A percentile compares a stretch with the other conserved stretches of the same genome.
phyloP scores from a whole-genome alignment of 2,888 invertebrate genomes.

The Nomada fabriciana region DNA sequence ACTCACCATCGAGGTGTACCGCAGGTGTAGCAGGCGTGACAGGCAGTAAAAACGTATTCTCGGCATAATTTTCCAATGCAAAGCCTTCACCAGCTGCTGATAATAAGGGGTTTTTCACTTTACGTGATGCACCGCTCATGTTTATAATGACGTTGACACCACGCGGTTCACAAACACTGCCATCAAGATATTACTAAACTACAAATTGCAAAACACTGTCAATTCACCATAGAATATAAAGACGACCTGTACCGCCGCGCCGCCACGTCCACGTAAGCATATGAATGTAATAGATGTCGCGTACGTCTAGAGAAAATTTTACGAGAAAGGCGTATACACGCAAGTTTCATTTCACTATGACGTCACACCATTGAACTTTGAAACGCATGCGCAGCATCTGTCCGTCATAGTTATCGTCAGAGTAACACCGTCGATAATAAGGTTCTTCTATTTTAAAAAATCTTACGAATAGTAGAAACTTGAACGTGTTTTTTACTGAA shows the following conservation, averaged over 20 bases:
- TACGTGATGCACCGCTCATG: constrained; percentile 84
- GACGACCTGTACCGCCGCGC: not conserved
- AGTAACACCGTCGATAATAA: too few relatives aligned
- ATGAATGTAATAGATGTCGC: not conserved
- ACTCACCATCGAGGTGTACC: constrained; percentile 81
- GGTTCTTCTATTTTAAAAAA: too few relatives aligned
- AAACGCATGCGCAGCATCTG: too few relatives aligned
- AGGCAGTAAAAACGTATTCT: constrained; percentile 90
- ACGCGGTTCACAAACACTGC: constrained; percentile 47
- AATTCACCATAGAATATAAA: constrained; percentile 18
- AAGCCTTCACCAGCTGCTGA: constrained; percentile 90
- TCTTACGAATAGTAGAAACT: too few relatives aligned
- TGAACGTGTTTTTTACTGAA: too few relatives aligned
- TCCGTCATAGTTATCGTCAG: too few relatives aligned
- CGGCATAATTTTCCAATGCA: constrained; percentile 90
- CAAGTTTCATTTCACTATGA: too few relatives aligned
- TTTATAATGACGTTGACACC: constrained; percentile 55
- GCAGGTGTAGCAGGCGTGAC: constrained; percentile 85
- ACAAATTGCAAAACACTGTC: constrained; percentile 32
- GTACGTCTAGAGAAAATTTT: too few relatives aligned
- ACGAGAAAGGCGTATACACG: too few relatives aligned
- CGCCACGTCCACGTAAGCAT: constrained; percentile 55
- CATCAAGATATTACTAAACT: constrained; percentile 57
- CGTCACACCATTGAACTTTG: too few relatives aligned
- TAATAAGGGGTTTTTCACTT: constrained; percentile 89